Evolutionary conservation across 2,797 vertebrate species (phyloP), one percentile per base, ranked within the genome.

Genomic region (Crenuchus spilurus): DNA sequence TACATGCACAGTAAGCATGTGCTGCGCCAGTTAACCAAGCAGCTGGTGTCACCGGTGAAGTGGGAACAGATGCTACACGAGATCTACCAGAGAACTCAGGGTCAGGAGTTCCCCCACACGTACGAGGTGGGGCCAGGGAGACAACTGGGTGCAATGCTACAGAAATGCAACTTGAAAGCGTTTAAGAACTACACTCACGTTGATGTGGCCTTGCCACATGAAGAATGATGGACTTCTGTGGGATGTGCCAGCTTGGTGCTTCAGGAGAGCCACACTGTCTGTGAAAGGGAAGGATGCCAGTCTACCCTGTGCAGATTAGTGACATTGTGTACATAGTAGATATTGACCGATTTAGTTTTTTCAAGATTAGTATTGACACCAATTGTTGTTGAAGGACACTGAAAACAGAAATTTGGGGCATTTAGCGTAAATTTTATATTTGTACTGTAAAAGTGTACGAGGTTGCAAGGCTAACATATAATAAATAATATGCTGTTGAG

Each of bases 41-140:
- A 99, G 88, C 85, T 98, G 83, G 92, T 95, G 39, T 94, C 91
- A 0, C 95, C 98, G 0, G 97, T 99, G 49, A 91, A 93, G 76
- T 99, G 98, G 97, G 97, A 99, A 76, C 97, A 99, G 87, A 95
- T 90, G 0, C 92, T 99, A 88, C 97, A 98, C 1, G 85, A 93
- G 75, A 86, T 99, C 3, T 99, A 95, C 0, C 87, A 96, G 81
- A 86, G 97, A 80, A 87, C 6, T 16, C 92, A 88, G 72, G 96
- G 97, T 1, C 80, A 75, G 2, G 85, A 65, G 0, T 98, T 99
- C 85, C 98, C 97, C 11, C 74, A 81, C 16, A 97, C 96, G 0
- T 97, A 94, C 0, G 98, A 98, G 84, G 90, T 96, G 13, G 98
- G 98, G 1, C 96, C 98, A 0, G 96, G 97, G 4, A 90, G 68